Evolutionary conservation across 2,888 invertebrate species (phyloP), one percentile per base, ranked within the genome.

Genomic region (Netelia melanura): DNA sequence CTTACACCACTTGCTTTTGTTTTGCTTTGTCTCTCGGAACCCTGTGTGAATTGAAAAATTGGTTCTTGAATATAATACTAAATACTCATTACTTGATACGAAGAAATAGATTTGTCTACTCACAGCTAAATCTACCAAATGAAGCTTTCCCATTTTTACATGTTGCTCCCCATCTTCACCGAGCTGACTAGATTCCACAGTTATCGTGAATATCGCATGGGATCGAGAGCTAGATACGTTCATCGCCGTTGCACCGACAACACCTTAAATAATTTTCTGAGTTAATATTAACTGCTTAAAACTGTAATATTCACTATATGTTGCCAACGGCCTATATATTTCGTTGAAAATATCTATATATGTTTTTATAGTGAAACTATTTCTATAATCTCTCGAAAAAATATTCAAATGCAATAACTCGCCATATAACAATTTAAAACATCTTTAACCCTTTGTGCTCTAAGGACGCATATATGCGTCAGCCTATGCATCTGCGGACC

Each of bases 141-240:
- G 99, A 77, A 99, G 95, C 94, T 99, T 99, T 75, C 99, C 99
- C 96, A 98, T 98, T 92, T 98, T 96, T 17, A 99, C 97, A 91
- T 98, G 97, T 90, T 98, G 97, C 91, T 97, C 96, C 1, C 97
- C 97, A 90, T 97, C 98, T 1, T 95, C 95, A 0, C 96, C 97
- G 79, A 96, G 95, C 93, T 98, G 97, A 94, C 98, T 98, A 86
- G 98, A 98, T 95, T 99, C 99, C 64, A 99, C 97, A 0, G 98
- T 99, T 67, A 99, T 98, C 14, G 98, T 98, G 95, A 99, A 99
- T 90, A 99, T 99, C 9, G 99, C 99, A 95, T 99, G 99, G 0
- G 99, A 99, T 71, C 99, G 95, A 0, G 99, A 99, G 90, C 99
- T 99, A 92, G 98, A 98, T 11, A 97, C 97, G 94, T 99, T 99